Evolutionary conservation across 2,888 invertebrate species (phyloP), one percentile per base, ranked within the genome.

Genomic region (Orthonevra nobilis): DNA sequence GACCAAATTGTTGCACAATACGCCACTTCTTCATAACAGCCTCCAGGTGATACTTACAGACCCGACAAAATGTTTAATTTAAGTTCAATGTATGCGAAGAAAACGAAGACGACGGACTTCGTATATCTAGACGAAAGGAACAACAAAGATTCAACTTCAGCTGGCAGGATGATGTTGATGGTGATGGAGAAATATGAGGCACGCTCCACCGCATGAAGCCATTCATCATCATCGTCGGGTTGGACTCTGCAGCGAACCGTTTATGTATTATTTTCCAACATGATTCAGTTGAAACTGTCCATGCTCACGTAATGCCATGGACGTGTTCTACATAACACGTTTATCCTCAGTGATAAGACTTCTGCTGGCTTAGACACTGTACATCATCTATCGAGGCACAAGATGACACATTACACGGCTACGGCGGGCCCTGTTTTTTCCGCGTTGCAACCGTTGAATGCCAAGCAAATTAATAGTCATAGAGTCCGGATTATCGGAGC

Each of bases 351-450:
- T 56, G 79, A 72, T 79, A 79, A 68, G 63, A 79, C 72, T 79
- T 79, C 54, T 79, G 79, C 73, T 79, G 79, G 73, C 73, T 30
- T 42, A 72, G 52, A 48, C 66, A 73, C 66, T 79, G 56, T 79
- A 79, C 79, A 79, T 79, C 79, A 79, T 79, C 79, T 38, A 73
- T 79, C 79, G 79, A 73, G 66, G 66, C 36, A 79, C 79, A 79
- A 79, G 73, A 79, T 73, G 79, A 73, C 79, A 79, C 30, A 79
- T 68, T 72, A 72, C 79, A 79, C 28, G 66, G 66, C n/a, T n/a
- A n/a, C n/a, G n/a, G n/a, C n/a, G n/a, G n/a, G n/a, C 73, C 30
- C 54, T 19, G 34, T 48, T n/a, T 42, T 26, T 6, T 20, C 23
- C 28, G 6, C 38, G 23, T 12, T 36, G 12, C 36, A 36, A 9